Percentiles rank a stretch among this genome's conserved stretches.
Evolutionary conservation across 2,797 vertebrate genomes (phyloP).

Genomic region (Notoglanidium macrostoma): DNA sequence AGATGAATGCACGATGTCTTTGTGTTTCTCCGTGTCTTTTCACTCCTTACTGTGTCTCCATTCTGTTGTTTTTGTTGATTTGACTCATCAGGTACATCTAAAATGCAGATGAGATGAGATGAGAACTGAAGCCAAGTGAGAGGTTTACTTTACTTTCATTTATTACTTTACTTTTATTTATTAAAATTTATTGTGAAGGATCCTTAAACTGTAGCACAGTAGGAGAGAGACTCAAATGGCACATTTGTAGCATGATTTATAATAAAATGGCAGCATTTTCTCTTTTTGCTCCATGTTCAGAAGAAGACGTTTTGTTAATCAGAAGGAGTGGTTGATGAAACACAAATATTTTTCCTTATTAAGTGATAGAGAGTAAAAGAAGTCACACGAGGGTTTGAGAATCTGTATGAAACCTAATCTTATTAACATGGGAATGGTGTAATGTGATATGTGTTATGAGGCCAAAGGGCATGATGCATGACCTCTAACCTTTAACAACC

Average conservation of each 20-base stretch:
- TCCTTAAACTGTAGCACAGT: constrained; percentile 14
- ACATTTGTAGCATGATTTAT: not conserved
- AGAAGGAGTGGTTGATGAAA: not conserved
- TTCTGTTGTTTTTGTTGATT: constrained; percentile 37
- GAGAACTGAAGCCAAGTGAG: constrained; percentile 32
- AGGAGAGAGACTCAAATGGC: constrained; percentile 7
- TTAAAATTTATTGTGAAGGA: not conserved
- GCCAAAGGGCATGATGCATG: constrained; percentile 60
- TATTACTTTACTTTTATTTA: not conserved
- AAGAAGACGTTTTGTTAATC: not conserved
- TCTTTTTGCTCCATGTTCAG: not conserved
- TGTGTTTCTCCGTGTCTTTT: constrained; percentile 38
- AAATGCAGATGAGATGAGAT: constrained; percentile 24
- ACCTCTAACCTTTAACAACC: constrained; percentile 51
- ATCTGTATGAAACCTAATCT: not conserved
- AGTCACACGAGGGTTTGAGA: not conserved
- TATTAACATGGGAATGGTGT: constrained; percentile 29
- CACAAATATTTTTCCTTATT: not conserved
- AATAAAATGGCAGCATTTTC: constrained; percentile 9
- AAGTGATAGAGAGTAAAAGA: not conserved
- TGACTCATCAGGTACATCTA: constrained; percentile 38
- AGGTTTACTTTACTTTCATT: not conserved
- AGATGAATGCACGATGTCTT: constrained; percentile 59
- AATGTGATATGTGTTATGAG: constrained; percentile 33
- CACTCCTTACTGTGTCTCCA: constrained; percentile 47